Percentiles rank a stretch among this genome's conserved stretches.
These are phyloP conservation scores for Actenoides lindsayi DNA, from an alignment of 2,113 vertebrate species.

Conservation along the genomic window DNA sequence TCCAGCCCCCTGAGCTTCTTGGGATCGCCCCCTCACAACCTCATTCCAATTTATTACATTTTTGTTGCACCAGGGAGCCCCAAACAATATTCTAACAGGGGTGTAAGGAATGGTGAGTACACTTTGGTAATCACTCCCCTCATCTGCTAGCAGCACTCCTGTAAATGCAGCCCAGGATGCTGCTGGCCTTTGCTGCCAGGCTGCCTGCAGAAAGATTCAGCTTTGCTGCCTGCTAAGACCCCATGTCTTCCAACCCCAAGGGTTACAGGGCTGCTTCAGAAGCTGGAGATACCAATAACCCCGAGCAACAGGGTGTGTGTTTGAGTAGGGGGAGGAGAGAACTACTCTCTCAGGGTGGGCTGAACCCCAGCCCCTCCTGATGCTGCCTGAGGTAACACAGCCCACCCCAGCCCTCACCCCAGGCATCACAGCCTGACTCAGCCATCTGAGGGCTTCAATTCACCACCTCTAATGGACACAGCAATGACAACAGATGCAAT, in stretches of 20 bases:
- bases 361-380: accelerated
- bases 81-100: not conserved
- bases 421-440: not conserved
- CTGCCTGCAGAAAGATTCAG: not conserved
- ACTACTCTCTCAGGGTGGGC: not conserved
- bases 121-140: not conserved
- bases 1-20: not conserved
- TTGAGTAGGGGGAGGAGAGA: not conserved
- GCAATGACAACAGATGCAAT: accelerated
- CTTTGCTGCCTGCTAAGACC: not conserved
- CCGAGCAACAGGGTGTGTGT: not conserved
- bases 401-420: not conserved
- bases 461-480: not conserved
- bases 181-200: not conserved
- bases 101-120: not conserved
- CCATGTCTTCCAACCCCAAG: not conserved
- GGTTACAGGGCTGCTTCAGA: not conserved
- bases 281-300: not conserved
- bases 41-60: not conserved
- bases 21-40: not conserved
- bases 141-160: not conserved
- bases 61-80: not conserved
- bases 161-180: not conserved
- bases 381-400: not conserved
- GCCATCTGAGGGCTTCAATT: not conserved